Evolutionary conservation across 2,113 vertebrate species (phyloP), one percentile per base, ranked within the genome.

Genomic region (Ibidorhyncha struthersii): DNA sequence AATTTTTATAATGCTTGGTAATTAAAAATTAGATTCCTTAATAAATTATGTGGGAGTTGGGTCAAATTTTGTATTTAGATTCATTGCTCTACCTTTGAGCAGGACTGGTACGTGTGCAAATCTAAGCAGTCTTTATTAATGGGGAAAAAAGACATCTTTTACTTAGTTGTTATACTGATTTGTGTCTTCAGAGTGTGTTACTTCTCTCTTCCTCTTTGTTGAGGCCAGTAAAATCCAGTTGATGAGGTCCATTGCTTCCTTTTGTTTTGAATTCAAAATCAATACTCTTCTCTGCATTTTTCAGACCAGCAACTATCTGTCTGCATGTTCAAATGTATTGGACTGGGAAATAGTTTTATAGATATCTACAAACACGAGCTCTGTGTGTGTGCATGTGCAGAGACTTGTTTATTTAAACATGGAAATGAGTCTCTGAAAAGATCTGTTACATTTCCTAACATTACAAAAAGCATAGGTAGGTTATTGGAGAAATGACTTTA

Each of bases 61-160:
- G 66, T 85, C 47, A 82, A 52, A 94, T 89, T 92, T 86, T 94
- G 13, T 67, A 6, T 93, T 91, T 56, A 74, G 25, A 59, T 84
- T 67, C 20, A 3, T 40, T 80, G 19, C 50, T 79, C 49, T 91
- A 12, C 65, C 86, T 93, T 84, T 22, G 17, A 79, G 81, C 72
- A 58, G 25, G 43, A 87, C 8, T 74, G 18, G 40, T 61, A 36
- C 8, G 12, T 79, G 40, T 71, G 43, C 72, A 95, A 82, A 69
- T 91, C 26, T 58, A 81, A 94, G 74, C 34, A 73, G 58, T 50
- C 63, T 74, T 92, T 38, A 95, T 89, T 96, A 55, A 87, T 67
- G 38, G 29, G 40, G 2, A 29, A 85, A 40, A 80, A 90, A 71
- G 7, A 71, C 34, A 7, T 81, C 5, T 59, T 83, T 83, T 41